Evolutionary conservation across 1,140 invertebrate species (phyloP).

Genomic region (Zaprionus gabonicus): DNA sequence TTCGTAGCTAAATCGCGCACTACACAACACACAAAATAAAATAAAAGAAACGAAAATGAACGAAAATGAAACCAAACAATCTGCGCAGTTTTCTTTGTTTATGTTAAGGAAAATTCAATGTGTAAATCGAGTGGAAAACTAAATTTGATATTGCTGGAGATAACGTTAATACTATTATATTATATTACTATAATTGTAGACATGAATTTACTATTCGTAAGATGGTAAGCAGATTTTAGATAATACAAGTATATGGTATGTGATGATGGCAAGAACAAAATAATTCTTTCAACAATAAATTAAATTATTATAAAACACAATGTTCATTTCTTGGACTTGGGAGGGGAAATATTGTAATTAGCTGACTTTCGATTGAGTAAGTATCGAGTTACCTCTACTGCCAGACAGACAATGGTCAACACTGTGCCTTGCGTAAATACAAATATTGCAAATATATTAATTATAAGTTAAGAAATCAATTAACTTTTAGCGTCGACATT

Average conservation of each 20-base stretch:
- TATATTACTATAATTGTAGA: slow-evolving; percentile 54
- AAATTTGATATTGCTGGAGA: slow-evolving; percentile 1
- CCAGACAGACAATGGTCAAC: too few relatives aligned
- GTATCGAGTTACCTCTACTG: too few relatives aligned
- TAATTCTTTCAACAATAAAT: slow-evolving; percentile 63
- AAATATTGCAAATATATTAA: background rate
- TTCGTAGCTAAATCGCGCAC: slow-evolving; percentile 9
- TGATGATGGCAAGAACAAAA: slow-evolving; percentile 58
- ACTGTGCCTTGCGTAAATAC: background rate
- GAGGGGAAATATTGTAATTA: background rate
- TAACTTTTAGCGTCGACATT: slow-evolving; percentile 7
- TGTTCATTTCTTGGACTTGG: background rate
- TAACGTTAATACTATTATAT: slow-evolving; percentile 8
- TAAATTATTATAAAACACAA: slow-evolving; percentile 48
- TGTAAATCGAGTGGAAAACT: slow-evolving; percentile 10
- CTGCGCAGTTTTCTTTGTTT: background rate
- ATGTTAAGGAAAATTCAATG: slow-evolving; percentile 8
- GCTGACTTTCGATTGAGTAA: too few relatives aligned
- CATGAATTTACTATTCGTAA: slow-evolving; percentile 76
- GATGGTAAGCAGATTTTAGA: slow-evolving; percentile 70
- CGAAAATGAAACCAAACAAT: slow-evolving; percentile 1
- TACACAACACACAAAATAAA: background rate
- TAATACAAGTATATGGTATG: slow-evolving; percentile 60
- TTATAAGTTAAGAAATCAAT: slow-evolving; percentile 6
- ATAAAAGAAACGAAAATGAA: background rate